Percentiles rank a stretch among this genome's conserved stretches.
Evolutionary conservation across 2,888 invertebrate species (phyloP).

Genomic region (Thelaira solivaga): DNA sequence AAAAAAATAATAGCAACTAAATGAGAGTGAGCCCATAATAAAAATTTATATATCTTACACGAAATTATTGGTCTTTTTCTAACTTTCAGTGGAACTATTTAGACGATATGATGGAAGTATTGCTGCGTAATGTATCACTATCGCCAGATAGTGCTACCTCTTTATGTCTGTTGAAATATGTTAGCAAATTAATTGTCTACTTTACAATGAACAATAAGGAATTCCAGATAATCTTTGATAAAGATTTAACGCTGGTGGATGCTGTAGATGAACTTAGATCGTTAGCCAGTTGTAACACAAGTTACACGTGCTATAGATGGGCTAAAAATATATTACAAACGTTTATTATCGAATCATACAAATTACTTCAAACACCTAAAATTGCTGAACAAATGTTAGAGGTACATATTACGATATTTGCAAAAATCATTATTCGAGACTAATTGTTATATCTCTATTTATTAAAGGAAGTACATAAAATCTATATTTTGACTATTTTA

Average conservation of each 20-base stretch:
- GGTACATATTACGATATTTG: constrained; percentile 46
- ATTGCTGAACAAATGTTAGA: constrained; percentile 65
- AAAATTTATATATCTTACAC: too few relatives aligned
- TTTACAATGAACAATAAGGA: constrained; percentile 69
- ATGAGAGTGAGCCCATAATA: too few relatives aligned
- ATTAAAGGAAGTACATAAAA: constrained; percentile 68
- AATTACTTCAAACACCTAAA: constrained; percentile 66
- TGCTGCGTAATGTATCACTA: constrained; percentile 70
- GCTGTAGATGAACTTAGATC: constrained; percentile 62
- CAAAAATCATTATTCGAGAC: background rate
- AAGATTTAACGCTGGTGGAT: constrained; percentile 53
- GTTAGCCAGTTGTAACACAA: constrained; percentile 65
- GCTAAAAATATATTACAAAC: constrained; percentile 71
- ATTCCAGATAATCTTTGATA: constrained; percentile 63
- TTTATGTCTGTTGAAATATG: constrained; percentile 67
- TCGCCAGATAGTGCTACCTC: constrained; percentile 66
- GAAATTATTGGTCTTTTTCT: too few relatives aligned
- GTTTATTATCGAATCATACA: constrained; percentile 71
- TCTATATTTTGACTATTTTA: constrained; percentile 70
- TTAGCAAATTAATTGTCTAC: constrained; percentile 68
- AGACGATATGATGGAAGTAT: constrained; percentile 73
- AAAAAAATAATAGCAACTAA: too few relatives aligned
- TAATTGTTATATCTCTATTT: background rate
- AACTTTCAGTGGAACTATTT: constrained; percentile 72
- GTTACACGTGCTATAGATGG: constrained; percentile 72